Evolutionary conservation across 2,888 invertebrate species (phyloP).

Genomic region (Ormyrus rosae): DNA sequence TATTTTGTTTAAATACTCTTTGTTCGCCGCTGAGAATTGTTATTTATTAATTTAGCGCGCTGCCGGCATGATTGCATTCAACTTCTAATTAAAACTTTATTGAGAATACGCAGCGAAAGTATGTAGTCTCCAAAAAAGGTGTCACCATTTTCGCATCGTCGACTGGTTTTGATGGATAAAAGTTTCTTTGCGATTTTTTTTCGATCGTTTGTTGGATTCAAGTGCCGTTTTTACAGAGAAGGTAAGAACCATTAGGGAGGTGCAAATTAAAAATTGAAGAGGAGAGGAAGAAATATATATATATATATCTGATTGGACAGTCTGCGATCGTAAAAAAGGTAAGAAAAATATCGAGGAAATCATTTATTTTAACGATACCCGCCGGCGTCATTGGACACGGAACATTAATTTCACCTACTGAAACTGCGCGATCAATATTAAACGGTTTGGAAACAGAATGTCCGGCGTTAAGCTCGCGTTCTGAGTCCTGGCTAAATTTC

Average conservation of each 20-base stretch:
- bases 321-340: neutral
- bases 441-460: slow-evolving; percentile 25
- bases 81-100: slow-evolving; percentile 29
- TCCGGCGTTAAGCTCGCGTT: neutral
- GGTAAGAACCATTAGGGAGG: too few species aligned
- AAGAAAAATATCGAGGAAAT: neutral
- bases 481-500: neutral
- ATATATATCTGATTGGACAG: neutral
- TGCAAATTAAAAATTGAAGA: neutral
- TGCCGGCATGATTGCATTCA: slow-evolving; percentile 11
- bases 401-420: slow-evolving; percentile 28
- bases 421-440: slow-evolving; percentile 46
- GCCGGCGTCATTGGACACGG: slow-evolving; percentile 13
- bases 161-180: too few species aligned
- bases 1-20: neutral
- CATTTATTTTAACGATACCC: slow-evolving; percentile 26
- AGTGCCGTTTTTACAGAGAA: too few species aligned
- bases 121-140: neutral
- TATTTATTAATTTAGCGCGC: slow-evolving; percentile 9
- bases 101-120: neutral
- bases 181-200: too few species aligned
- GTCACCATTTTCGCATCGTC: neutral
- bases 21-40: neutral
- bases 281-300: neutral
- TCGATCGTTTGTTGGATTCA: too few species aligned